Percentiles rank a stretch among this genome's conserved stretches.
Conservation (phyloP, 2,888 invertebrate genomes). For the Deladenus siricidicola region DNA sequence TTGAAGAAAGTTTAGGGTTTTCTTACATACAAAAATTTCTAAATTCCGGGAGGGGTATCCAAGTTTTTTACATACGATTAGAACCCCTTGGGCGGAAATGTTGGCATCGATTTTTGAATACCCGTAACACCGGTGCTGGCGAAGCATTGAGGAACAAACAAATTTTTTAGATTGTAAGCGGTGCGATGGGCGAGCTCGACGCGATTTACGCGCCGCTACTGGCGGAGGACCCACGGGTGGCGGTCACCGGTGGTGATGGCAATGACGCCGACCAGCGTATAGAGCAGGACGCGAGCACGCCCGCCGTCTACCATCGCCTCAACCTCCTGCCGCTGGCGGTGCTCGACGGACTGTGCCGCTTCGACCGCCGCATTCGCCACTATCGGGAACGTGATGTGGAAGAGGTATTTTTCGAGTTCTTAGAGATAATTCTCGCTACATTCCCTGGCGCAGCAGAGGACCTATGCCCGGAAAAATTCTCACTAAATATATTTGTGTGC, state of each 20-base stretch:
- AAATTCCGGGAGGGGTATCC: too few species aligned
- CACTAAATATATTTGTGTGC: not conserved
- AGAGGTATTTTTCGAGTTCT: not conserved
- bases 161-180: slow-evolving; percentile 34
- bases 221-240: slow-evolving; percentile 33
- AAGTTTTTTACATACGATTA: too few species aligned
- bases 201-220: slow-evolving; percentile 41
- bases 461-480: too few species aligned
- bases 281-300: slow-evolving; percentile 32
- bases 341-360: slow-evolving; percentile 19
- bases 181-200: slow-evolving; percentile 35
- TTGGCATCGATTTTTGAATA: too few species aligned
- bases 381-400: slow-evolving; percentile 13
- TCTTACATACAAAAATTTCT: too few species aligned
- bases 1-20: too few species aligned
- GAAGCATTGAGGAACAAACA: too few species aligned
- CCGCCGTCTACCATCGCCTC: slow-evolving; percentile 49
- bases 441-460: too few species aligned
- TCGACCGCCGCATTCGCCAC: slow-evolving; percentile 6
- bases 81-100: too few species aligned
- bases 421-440: too few species aligned
- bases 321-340: slow-evolving; percentile 44
- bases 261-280: slow-evolving; percentile 2
- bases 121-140: too few species aligned
- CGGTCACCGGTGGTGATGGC: slow-evolving; percentile 9